Evolutionary conservation across 1,140 invertebrate genomes (phyloP).

Genomic region (Paralvinella palmiformis): DNA sequence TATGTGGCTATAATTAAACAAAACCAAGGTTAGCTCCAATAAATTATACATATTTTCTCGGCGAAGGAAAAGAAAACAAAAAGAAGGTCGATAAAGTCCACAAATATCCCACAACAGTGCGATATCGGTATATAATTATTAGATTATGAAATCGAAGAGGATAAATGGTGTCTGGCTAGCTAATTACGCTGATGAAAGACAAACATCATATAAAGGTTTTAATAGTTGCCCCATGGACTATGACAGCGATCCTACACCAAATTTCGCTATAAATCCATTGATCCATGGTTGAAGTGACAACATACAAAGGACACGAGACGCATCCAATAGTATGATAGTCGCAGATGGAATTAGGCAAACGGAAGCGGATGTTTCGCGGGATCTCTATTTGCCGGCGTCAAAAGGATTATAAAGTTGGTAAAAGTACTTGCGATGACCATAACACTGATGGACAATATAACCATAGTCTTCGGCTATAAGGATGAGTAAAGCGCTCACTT

Average conservation of each 20-base stretch:
- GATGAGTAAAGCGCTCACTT: no score
- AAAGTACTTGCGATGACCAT: no score
- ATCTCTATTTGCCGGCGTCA: background rate
- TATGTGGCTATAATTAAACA: no score
- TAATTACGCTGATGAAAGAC: background rate
- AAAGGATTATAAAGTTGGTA: background rate
- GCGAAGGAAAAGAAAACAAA: no score
- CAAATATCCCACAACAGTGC: no score
- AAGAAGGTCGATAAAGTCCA: no score
- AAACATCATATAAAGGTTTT: background rate
- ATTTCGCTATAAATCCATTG: background rate
- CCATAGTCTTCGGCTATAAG: no score
- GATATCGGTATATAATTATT: no score
- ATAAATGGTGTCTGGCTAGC: no score
- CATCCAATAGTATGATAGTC: background rate
- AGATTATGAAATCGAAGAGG: background rate
- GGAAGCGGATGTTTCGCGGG: background rate
- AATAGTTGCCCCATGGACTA: background rate
- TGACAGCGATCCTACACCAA: constrained; percentile 1
- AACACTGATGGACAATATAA: no score
- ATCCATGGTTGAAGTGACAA: background rate
- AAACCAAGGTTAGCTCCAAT: no score
- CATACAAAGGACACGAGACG: background rate
- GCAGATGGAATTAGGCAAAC: background rate
- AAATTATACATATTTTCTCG: no score